Base-by-base conservation (phyloP, 2,113 vertebrate species). In the Vireo altiloquus region DNA sequence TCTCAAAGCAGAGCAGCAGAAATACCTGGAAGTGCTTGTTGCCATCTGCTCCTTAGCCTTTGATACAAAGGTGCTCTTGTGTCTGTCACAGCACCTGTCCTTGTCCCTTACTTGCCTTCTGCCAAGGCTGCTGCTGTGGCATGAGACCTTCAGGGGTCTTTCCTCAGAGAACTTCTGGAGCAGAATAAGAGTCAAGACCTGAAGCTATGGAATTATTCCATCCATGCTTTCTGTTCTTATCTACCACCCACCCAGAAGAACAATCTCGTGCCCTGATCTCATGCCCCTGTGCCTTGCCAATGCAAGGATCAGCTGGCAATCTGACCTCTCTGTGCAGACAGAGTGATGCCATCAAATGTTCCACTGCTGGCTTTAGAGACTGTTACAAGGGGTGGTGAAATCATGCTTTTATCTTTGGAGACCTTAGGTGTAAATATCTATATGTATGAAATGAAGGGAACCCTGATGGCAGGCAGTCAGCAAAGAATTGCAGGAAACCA, bases 231-330 rank as follows among this genome's bases (percentile, higher is more conserved):
- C 25, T 8, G 40, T 50, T 77, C 35, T 33, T 35, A 37, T 35
- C 28, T 60, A 9, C 15, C 28, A 75, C 12, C 7, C 22, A 75
- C 33, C 30, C 16, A 64, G 30, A 35, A 60, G 57, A 61, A 35
- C 0, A 0, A 17, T 64, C 35, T 63, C 0, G 0, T 82, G 47
- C n/a, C 22, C 56, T 37, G 0, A 17, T 68, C 24, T 63, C 0
- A 0, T 82, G 52, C 64, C 42, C 33, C 52, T 89, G 28, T 42
- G 27, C 46, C 33, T 74, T 66, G 54, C 22, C 64, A 85, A 0
- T 37, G 50, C 39, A 61, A 50, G 49, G 46, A 40, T 31, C 54
- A 74, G 23, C 46, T 65, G 75, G 30, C 27, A 53, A 1, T 44
- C 46, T 54, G 78, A 18, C 23, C 24, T 64, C 66, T 52, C 40